Evolutionary conservation across 2,113 vertebrate species (phyloP).

Genomic region (Colossoma macropomum): DNA sequence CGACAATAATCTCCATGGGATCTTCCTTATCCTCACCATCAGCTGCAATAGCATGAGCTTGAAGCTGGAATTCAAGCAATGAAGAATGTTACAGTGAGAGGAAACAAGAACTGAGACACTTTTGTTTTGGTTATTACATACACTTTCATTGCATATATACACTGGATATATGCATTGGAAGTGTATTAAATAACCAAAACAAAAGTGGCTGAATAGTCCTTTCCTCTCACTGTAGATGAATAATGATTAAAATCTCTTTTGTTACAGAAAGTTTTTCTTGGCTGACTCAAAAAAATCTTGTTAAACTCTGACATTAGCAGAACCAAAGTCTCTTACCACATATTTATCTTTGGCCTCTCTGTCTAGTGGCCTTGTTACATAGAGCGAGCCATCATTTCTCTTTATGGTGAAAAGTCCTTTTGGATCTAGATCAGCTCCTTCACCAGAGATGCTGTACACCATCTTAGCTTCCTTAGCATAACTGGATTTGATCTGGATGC

Average conservation of each 20-base stretch:
- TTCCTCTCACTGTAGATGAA: too few species aligned
- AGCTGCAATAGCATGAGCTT: slow-evolving; percentile 45
- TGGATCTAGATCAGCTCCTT: slow-evolving; percentile 68
- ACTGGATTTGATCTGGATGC: slow-evolving; percentile 68
- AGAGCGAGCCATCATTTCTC: slow-evolving; percentile 50
- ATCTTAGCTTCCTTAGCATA: slow-evolving; percentile 33
- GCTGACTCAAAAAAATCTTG: too few species aligned
- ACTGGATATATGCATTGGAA: too few species aligned
- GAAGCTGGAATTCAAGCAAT: slow-evolving; percentile 68
- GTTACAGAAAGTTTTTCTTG: too few species aligned
- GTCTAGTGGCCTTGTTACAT: slow-evolving; percentile 68
- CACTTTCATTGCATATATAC: too few species aligned
- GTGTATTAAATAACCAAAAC: too few species aligned
- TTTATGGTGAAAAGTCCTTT: slow-evolving; percentile 62
- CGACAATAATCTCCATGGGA: slow-evolving; percentile 65
- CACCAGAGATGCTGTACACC: slow-evolving; percentile 69
- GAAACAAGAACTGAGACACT: too few species aligned
- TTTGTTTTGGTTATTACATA: too few species aligned
- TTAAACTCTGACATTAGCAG: neutral
- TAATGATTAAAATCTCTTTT: too few species aligned
- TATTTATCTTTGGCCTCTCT: slow-evolving; percentile 60
- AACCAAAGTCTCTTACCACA: slow-evolving; percentile 34
- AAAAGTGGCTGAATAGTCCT: too few species aligned
- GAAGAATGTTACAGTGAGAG: too few species aligned
- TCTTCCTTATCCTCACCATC: slow-evolving; percentile 56